Evolutionary conservation across 2,888 invertebrate species (phyloP), one percentile per base, ranked within the genome.

Genomic region (Epistrophe grossulariae): DNA sequence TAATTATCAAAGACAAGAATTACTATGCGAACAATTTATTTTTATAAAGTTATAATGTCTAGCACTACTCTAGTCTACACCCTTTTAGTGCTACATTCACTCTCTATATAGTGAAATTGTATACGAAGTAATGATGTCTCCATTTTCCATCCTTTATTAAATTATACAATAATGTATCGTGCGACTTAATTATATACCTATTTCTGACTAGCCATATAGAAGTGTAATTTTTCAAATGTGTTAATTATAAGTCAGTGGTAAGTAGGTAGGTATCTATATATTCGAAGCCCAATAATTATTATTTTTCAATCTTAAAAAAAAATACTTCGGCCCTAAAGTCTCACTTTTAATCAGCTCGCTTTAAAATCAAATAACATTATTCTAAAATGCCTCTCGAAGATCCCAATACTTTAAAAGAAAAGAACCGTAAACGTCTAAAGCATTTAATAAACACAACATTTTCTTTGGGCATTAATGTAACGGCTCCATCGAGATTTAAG

Each of bases 351-450:
- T 11, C 4, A 13, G n/a, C 8, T 48, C 2, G 24, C 19, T 70
- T 0, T 1, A 0, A 11, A 0, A 31, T 35, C 19, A 43, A 40
- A 40, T 19, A 45, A 31, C 24, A 13, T 31, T 28, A 6, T 13
- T 31, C 4, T 5, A 76, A 62, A 28, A 85, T 85, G 84, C 35
- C 81, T 50, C 73, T 85, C 0, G 84, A 85, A 28, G 73, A 81
- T 15, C 24, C n/a, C 0, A 15, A 19, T 4, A 31, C 43, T 17
- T 62, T 85, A 4, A 48, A 70, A 35, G 35, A 59, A 35, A 81
- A 81, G 9, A 85, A 85, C 19, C 19, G 48, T 13, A 72, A 73
- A 19, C 81, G 84, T 0, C 40, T 81, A 0, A 45, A 62, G 4
- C 40, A 78, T 55, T 68, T 78, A 0, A 43, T 68, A 11, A 72